Conservation (phyloP, 1,140 invertebrate species). For the Nautilus pompilius region DNA sequence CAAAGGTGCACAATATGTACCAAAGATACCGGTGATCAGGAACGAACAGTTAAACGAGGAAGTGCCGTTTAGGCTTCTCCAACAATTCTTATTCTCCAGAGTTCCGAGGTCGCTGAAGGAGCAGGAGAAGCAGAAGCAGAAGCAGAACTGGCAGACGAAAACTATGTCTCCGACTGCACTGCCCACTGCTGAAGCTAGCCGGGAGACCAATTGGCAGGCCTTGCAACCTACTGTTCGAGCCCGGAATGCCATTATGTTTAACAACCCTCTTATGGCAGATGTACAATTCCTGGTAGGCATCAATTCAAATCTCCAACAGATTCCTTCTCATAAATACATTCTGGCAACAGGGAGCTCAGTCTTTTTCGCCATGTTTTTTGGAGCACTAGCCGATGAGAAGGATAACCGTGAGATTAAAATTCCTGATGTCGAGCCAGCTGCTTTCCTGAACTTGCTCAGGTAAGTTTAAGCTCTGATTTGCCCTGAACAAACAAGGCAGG, state of each 20-base stretch:
- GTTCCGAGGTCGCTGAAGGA: constrained; percentile 15
- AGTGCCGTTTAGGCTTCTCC: constrained; percentile 44
- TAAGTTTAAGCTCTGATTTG: constrained; percentile 55
- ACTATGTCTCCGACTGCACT: constrained; percentile 15
- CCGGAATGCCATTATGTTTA: constrained; percentile 74
- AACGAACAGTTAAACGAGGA: constrained; percentile 52
- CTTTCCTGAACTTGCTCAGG: constrained; percentile 59
- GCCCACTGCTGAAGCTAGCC: constrained; percentile 58
- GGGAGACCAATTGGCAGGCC: constrained; percentile 66
- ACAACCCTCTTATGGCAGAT: constrained; percentile 77
- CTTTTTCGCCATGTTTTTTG: constrained; percentile 86
- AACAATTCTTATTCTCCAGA: constrained; percentile 8
- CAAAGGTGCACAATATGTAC: not conserved
- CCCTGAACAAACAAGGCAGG: too few species aligned
- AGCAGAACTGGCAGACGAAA: constrained; percentile 17
- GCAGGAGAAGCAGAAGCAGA: constrained; percentile 11
- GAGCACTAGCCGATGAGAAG: constrained; percentile 65
- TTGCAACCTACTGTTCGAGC: constrained; percentile 70
- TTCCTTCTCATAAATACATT: constrained; percentile 83
- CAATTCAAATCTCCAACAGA: constrained; percentile 58
- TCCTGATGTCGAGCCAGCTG: constrained; percentile 78
- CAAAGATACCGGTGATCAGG: constrained; percentile 14
- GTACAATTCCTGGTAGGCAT: constrained; percentile 74
- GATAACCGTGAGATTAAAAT: constrained; percentile 75
- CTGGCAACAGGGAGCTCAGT: constrained; percentile 78